These are phyloP conservation scores for Aurelia sp. DNA, from an alignment of 30 jellyfish, hydroid and myxozoan genomes.

Conservation along the genomic window DNA sequence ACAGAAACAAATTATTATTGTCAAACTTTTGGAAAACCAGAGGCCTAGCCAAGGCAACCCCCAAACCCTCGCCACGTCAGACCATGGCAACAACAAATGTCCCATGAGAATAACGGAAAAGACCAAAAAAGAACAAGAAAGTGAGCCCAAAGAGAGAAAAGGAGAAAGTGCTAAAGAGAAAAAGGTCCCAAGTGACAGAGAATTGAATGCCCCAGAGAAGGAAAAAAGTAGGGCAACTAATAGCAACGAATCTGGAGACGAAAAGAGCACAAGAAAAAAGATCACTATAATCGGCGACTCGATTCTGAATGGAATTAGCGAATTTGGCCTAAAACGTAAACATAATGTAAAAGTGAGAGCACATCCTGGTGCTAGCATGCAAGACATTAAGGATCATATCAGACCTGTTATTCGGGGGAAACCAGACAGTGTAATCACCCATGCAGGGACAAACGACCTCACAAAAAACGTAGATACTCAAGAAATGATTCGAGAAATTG, in stretches of 20 bases:
- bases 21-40: constrained; percentile 12
- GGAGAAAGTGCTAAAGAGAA: no score
- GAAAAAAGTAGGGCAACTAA: no score
- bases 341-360: background rate
- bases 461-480: constrained; percentile 8
- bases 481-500: background rate
- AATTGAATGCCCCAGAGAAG: no score
- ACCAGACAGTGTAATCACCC: constrained; percentile 3
- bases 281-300: constrained; percentile 8
- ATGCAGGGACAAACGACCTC: constrained; percentile 3
- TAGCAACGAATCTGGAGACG: no score
- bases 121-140: background rate
- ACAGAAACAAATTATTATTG: background rate
- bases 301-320: constrained; percentile 9
- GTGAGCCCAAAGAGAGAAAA: no score
- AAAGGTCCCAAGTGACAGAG: no score
- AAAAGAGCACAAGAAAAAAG: background rate
- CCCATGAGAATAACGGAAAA: background rate
- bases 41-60: constrained; percentile 6
- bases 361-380: constrained; percentile 5
- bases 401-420: constrained; percentile 7
- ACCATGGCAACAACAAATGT: constrained; percentile 1
- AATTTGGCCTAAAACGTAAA: background rate
- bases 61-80: constrained; percentile 2
- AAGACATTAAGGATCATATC: constrained; percentile 4